phyloP scores from a whole-genome alignment of 2,113 vertebrate genomes.

The Urocitellus parryii region DNA sequence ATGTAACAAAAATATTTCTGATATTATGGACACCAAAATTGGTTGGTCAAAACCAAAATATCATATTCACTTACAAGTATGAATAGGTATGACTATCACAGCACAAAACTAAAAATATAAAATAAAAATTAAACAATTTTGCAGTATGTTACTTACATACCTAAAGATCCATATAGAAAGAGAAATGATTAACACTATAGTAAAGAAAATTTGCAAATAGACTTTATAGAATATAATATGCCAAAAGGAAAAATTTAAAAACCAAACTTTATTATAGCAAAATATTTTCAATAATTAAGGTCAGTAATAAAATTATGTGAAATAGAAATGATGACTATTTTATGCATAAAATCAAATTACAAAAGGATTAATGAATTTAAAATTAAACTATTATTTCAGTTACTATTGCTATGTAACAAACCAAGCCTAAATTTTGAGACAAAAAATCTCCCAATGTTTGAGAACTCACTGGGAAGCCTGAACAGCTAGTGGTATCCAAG shows the following conservation, averaged over 20 bases:
- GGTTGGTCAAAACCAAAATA: neutral
- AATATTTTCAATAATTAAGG: conserved; percentile 6
- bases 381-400: neutral
- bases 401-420: neutral
- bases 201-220: neutral
- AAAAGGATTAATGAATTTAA: neutral
- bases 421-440: neutral
- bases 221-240: neutral
- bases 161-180: neutral
- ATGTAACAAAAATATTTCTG: conserved; percentile 12
- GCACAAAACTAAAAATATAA: neutral
- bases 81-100: neutral
- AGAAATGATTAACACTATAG: neutral
- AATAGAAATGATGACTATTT: conserved; percentile 13
- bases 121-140: conserved; percentile 28
- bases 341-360: neutral
- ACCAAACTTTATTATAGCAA: neutral
- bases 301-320: neutral
- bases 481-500: neutral
- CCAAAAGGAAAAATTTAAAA: conserved; percentile 1
- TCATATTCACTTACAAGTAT: neutral
- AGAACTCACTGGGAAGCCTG: neutral
- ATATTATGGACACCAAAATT: neutral
- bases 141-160: neutral
- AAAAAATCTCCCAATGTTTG: neutral